Percentiles rank a stretch among this genome's conserved stretches.
phyloP scores from a whole-genome alignment of 1,140 invertebrate species.

The Brachionus calyciflorus region DNA sequence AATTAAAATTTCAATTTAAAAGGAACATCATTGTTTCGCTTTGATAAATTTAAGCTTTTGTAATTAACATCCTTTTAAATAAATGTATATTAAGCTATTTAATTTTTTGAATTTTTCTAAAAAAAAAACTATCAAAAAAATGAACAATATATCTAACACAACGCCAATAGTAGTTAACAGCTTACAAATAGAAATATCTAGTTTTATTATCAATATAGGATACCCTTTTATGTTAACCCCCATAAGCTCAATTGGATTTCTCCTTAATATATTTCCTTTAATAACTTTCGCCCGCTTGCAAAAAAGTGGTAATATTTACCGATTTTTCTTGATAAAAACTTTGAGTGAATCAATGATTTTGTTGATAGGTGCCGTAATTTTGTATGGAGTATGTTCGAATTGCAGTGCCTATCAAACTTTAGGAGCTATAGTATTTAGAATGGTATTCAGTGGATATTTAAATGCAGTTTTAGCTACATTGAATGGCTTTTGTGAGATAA shows the following conservation, averaged over 20 bases:
- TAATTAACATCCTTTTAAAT: too few species aligned
- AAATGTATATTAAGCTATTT: too few species aligned
- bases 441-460: not conserved
- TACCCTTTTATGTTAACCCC: not conserved
- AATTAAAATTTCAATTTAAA: too few species aligned
- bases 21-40: too few species aligned
- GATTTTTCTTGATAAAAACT: not conserved
- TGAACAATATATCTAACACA: too few species aligned
- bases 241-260: not conserved
- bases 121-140: too few species aligned
- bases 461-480: not conserved
- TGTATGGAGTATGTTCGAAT: not conserved
- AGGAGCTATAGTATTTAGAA: not conserved
- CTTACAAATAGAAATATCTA: not conserved
- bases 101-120: too few species aligned
- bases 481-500: not conserved
- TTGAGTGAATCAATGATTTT: not conserved
- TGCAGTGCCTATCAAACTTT: constrained; percentile 7
- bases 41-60: too few species aligned
- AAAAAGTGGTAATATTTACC: not conserved
- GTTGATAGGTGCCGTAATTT: not conserved
- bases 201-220: not conserved
- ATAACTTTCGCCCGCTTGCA: not conserved
- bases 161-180: not conserved
- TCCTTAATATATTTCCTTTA: not conserved